Evolutionary conservation across 2,113 vertebrate genomes (phyloP), one percentile per base, ranked within the genome.

Genomic region (Poeciliopsis retropinna): DNA sequence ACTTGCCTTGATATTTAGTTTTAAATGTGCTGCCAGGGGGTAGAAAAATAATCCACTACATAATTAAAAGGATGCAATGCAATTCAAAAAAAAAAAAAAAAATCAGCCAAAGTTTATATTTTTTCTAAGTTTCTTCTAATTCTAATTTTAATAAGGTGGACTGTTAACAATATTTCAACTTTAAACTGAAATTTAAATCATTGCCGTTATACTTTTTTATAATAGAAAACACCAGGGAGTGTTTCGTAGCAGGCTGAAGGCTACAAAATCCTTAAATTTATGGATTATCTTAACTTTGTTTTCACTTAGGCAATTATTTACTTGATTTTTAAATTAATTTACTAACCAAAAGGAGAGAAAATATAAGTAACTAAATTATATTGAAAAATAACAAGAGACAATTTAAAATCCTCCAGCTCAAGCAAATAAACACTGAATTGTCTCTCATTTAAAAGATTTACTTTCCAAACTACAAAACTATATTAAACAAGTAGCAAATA

Each of bases 1-100:
- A 76, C 64, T 64, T 67, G 63, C 75, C 17, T 5, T 79, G 73
- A 63, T 79, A 76, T 84, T 82, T 78, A 54, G 73, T 34, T 73
- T 80, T 89, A 86, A 85, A 89, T 83, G 66, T 44, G 70, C 10
- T 15, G 62, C 80, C 72, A 67, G 17, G 51, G 70, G 70, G 47
- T 64, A 81, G 30, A 60, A 80, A 83, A 71, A 47, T 65, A 78
- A 63, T 65, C 65, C 72, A 44, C 61, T 41, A 47, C 63, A 51
- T 76, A 85, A 84, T 84, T 41, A 84, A 60, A 64, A 70, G 60
- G 67, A 78, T 69, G 44, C 41, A 69, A 74, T 87, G 80, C 29
- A 76, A 71, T 88, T 72, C 68, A 82, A 76, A 81, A 67, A 51
- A 60, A 75, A 7, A 37, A 47, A 75, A 7, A 31, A 57, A 64